Evolutionary conservation across 2,888 invertebrate genomes (phyloP).

Genomic region (Eupithecia exiguata): DNA sequence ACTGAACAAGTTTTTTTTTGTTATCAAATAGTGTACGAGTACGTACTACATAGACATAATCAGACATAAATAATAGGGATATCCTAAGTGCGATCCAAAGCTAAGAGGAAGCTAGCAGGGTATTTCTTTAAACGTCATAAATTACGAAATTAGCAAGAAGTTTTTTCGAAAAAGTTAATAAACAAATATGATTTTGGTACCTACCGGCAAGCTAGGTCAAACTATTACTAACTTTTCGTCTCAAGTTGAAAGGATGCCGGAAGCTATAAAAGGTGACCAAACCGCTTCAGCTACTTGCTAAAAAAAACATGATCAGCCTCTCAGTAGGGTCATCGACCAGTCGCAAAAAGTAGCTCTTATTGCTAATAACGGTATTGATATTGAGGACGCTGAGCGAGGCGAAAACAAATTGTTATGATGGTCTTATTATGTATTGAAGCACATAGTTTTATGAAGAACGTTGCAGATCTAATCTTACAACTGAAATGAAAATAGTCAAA

Average conservation of each 20-base stretch:
- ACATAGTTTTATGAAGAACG: neutral
- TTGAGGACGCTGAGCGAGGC: conserved; percentile 48
- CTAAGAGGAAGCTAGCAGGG: neutral
- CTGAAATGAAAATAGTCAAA: neutral
- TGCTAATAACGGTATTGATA: conserved; percentile 61
- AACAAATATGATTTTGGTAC: neutral
- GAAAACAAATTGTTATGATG: conserved; percentile 50
- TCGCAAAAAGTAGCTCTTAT: conserved; percentile 61
- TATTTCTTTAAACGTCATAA: neutral
- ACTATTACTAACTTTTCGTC: neutral
- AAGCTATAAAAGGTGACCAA: conserved; percentile 13
- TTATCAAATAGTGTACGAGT: neutral
- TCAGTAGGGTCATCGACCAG: conserved; percentile 58
- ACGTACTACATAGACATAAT: no score
- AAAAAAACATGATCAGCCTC: conserved; percentile 29
- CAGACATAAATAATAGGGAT: no score
- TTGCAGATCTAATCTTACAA: neutral
- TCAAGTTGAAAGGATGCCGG: conserved; percentile 15
- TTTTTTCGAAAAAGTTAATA: neutral
- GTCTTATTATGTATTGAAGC: neutral
- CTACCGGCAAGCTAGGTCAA: neutral
- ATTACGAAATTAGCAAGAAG: neutral
- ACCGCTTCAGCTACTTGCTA: conserved; percentile 3
- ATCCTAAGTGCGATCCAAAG: neutral
- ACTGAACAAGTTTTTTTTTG: neutral